phyloP scores from a whole-genome alignment of 2,797 vertebrate genomes.

The Pangasius mekongensis region DNA sequence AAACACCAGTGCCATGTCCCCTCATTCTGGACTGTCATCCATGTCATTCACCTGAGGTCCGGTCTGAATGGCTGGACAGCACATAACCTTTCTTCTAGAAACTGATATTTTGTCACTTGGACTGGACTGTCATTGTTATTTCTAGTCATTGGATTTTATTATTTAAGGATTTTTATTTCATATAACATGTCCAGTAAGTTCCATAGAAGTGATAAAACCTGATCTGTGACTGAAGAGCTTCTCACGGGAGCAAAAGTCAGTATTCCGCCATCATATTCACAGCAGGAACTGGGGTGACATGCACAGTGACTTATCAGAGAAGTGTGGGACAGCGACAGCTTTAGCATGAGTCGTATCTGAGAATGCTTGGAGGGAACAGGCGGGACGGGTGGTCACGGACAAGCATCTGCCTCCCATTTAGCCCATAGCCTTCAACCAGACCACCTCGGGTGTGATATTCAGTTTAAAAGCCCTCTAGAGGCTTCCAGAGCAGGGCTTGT shows the following conservation, averaged over 20 bases:
- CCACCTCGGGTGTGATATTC: conserved; percentile 58
- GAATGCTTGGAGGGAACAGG: conserved; percentile 29
- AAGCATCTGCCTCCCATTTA: conserved; percentile 69
- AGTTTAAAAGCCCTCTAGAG: conserved; percentile 58
- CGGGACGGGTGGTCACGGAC: conserved; percentile 30
- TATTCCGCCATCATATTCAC: conserved; percentile 22
- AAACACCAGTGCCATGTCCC: not conserved
- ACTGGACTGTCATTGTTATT: conserved; percentile 15
- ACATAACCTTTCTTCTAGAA: not conserved
- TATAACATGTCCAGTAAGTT: conserved; percentile 15
- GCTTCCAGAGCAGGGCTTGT: conserved; percentile 43
- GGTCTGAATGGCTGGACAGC: not conserved
- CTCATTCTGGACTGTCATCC: conserved; percentile 7
- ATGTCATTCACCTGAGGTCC: conserved; percentile 11
- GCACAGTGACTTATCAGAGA: conserved; percentile 46
- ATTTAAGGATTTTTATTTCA: conserved; percentile 30
- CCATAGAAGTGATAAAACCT: conserved; percentile 36
- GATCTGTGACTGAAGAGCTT: conserved; percentile 29
- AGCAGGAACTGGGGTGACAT: conserved; percentile 32
- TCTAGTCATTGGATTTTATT: conserved; percentile 31
- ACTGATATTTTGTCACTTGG: not conserved
- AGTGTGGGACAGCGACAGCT: conserved; percentile 46
- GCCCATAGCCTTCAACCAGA: conserved; percentile 58
- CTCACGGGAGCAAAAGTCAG: conserved; percentile 13
- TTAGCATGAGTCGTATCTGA: conserved; percentile 44